These are phyloP conservation scores for Myotis lucifugus DNA, from an alignment of 2,113 vertebrate genomes.

Conservation along the genomic window DNA sequence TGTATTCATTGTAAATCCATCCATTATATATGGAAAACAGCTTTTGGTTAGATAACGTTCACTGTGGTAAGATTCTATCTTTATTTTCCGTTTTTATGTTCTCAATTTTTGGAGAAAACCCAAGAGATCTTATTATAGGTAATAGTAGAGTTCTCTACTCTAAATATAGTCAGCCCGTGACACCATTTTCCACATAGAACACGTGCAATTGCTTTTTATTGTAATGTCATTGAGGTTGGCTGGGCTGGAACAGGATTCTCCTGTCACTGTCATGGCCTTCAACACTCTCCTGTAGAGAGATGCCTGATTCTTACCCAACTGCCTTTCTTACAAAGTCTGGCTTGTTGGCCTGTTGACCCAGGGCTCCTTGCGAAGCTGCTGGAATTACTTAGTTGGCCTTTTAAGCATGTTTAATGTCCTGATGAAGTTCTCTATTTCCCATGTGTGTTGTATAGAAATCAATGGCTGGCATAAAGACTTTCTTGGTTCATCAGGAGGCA, in stretches of 20 bases:
- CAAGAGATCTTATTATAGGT: neutral
- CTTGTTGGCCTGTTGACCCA: neutral
- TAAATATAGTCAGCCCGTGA: neutral
- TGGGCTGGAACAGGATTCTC: neutral
- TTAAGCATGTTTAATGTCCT: constrained; percentile 30
- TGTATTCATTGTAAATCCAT: neutral
- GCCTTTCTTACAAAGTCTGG: neutral
- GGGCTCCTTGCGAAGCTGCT: neutral
- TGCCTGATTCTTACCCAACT: neutral
- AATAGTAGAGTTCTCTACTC: neutral
- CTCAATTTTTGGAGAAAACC: neutral
- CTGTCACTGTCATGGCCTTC: neutral
- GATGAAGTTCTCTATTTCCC: neutral
- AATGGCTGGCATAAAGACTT: neutral
- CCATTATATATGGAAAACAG: neutral
- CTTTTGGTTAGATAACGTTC: neutral
- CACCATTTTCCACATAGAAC: neutral
- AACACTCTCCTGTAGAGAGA: no score
- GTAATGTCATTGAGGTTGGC: neutral
- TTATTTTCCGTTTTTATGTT: neutral
- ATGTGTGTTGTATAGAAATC: neutral
- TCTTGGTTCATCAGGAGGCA: neutral
- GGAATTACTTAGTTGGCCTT: constrained; percentile 23
- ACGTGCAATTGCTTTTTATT: neutral
- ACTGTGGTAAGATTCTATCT: neutral